These are phyloP conservation scores for Ernsta delagoae DNA, from an alignment of 2,888 invertebrate species.

Conservation along the genomic window DNA sequence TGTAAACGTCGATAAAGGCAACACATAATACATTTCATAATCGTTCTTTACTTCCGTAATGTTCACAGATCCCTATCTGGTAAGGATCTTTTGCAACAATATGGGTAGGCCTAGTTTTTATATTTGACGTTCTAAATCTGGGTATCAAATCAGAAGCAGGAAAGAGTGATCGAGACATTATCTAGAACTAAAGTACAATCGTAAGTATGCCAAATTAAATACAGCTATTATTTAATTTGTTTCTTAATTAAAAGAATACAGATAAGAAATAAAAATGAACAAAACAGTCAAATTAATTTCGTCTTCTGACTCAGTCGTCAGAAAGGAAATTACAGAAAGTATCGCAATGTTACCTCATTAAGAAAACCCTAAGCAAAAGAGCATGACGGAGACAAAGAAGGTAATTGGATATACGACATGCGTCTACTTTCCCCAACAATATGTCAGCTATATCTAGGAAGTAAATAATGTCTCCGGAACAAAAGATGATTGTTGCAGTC, in stretches of 20 bases:
- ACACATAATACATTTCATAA: constrained; percentile 36
- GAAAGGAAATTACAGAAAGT: background rate
- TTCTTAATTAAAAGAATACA: too few species aligned
- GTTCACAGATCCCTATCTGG: constrained; percentile 31
- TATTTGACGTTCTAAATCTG: constrained; percentile 5
- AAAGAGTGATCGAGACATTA: constrained; percentile 37
- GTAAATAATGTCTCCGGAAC: constrained; percentile 46
- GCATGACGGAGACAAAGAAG: constrained; percentile 50
- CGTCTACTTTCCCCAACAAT: constrained; percentile 62
- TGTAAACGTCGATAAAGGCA: constrained; percentile 26
- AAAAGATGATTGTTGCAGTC: constrained; percentile 28
- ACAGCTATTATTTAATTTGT: too few species aligned
- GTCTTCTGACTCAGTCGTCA: background rate
- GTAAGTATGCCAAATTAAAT: too few species aligned
- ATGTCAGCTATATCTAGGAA: constrained; percentile 49
- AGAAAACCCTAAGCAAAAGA: constrained; percentile 15
- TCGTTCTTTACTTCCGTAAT: constrained; percentile 34
- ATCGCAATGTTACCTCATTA: background rate
- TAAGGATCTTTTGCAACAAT: constrained; percentile 32
- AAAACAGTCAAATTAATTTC: background rate
- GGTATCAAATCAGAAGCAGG: constrained; percentile 37
- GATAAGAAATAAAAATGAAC: background rate
- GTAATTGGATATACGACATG: constrained; percentile 60
- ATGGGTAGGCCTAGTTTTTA: constrained; percentile 12
- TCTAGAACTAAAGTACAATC: background rate